Conservation (phyloP, 2,888 invertebrate genomes). For the Polietes domitor region DNA sequence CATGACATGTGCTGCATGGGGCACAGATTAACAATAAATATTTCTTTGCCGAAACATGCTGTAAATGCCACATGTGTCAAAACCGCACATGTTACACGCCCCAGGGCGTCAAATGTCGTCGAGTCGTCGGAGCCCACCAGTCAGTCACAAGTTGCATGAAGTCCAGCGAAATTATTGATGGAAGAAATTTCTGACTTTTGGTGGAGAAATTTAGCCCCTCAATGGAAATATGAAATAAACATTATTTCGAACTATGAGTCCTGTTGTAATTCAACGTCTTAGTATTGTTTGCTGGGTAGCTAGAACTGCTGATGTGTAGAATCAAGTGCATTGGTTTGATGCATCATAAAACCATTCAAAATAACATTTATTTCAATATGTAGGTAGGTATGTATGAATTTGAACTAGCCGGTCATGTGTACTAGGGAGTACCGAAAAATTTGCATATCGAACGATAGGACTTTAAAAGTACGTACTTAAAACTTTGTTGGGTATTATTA, state of each 20-base stretch:
- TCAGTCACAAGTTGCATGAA: too few relatives aligned
- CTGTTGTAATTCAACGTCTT: neutral
- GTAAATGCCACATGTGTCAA: conserved; percentile 33
- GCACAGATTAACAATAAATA: conserved; percentile 54
- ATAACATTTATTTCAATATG: neutral
- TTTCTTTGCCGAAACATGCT: conserved; percentile 4
- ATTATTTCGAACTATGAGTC: too few relatives aligned
- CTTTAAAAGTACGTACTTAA: too few relatives aligned
- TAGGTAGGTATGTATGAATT: neutral
- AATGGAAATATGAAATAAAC: too few relatives aligned
- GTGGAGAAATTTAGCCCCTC: too few relatives aligned
- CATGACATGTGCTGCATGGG: conserved; percentile 41
- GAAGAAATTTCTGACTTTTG: too few relatives aligned
- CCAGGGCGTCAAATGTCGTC: too few relatives aligned
- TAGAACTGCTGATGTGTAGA: neutral
- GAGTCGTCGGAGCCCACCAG: too few relatives aligned
- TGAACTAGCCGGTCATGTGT: neutral
- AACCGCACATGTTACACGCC: conserved; percentile 31
- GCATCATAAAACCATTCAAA: neutral
- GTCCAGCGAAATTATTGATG: too few relatives aligned
- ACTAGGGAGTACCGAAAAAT: conserved; percentile 53
- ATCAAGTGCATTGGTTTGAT: neutral
- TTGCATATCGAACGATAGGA: too few relatives aligned
- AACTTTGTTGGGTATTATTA: too few relatives aligned
- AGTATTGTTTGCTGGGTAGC: neutral